A percentile compares a stretch with the other conserved stretches of the same genome.
phyloP scores from a whole-genome alignment of 2,888 invertebrate species.

The Cheilosia vernalis region DNA sequence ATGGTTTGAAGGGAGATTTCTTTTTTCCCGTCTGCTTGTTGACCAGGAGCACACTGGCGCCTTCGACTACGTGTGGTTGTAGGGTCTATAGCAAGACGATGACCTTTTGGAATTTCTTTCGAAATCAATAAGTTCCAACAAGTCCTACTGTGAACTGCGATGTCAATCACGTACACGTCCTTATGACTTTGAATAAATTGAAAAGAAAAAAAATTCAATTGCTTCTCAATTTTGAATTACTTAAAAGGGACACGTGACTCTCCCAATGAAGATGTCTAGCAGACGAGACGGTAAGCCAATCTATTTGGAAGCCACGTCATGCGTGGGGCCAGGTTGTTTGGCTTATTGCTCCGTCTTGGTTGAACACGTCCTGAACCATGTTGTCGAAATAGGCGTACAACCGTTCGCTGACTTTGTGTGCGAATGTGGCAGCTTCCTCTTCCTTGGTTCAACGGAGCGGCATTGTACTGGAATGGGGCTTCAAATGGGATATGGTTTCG shows the following conservation, averaged over 20 bases:
- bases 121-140: neutral
- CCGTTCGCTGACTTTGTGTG: too few species aligned
- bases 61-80: neutral
- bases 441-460: too few species aligned
- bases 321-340: neutral
- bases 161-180: neutral
- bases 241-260: neutral
- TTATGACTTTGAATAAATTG: slow-evolving; percentile 1
- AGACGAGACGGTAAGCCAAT: neutral
- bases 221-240: neutral
- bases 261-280: neutral
- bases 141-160: neutral
- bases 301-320: neutral
- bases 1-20: neutral
- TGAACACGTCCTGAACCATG: too few species aligned
- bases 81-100: neutral
- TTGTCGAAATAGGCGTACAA: too few species aligned
- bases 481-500: too few species aligned
- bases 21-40: neutral
- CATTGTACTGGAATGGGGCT: too few species aligned
- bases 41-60: neutral
- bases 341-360: too few species aligned
- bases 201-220: neutral
- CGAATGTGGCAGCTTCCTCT: too few species aligned
- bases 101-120: neutral